A percentile compares a stretch with the other conserved stretches of the same genome.
Conservation (phyloP, 2,888 invertebrate species). For the Trilocha varians region DNA sequence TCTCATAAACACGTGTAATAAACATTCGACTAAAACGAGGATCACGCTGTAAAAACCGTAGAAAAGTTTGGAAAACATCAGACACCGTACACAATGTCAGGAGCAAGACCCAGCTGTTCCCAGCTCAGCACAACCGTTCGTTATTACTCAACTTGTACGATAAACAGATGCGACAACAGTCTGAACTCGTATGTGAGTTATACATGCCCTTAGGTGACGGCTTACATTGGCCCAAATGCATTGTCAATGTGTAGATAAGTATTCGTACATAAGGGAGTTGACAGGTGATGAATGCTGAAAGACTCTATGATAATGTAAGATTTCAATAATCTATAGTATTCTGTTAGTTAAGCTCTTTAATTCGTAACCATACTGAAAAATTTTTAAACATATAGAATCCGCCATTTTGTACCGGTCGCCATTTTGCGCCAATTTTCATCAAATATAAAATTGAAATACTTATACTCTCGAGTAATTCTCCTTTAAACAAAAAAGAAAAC, state of each 20-base stretch:
- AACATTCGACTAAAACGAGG: not conserved
- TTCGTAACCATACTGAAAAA: too few species aligned
- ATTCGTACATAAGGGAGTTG: too few species aligned
- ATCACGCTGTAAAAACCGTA: not conserved
- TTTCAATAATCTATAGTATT: too few species aligned
- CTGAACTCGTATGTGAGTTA: slow-evolving; percentile 35
- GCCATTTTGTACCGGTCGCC: too few species aligned
- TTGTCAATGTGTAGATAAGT: not conserved
- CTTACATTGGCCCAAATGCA: slow-evolving; percentile 10
- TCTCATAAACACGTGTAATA: not conserved
- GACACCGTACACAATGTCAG: slow-evolving; percentile 11
- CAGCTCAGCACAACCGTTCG: slow-evolving; percentile 17
- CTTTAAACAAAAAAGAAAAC: too few species aligned
- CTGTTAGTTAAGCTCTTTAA: too few species aligned
- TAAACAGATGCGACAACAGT: slow-evolving; percentile 38
- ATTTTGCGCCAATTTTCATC: too few species aligned
- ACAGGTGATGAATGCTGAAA: too few species aligned
- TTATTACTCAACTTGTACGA: slow-evolving; percentile 34
- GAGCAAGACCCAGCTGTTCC: slow-evolving; percentile 7
- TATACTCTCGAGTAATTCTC: too few species aligned
- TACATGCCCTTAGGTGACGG: slow-evolving; percentile 24
- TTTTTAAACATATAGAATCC: too few species aligned
- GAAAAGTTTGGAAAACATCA: slow-evolving; percentile 1
- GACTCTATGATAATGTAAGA: too few species aligned
- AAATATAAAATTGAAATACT: too few species aligned